Percentiles rank a stretch among this genome's conserved stretches.
Conservation (phyloP, 2,888 invertebrate species). For the Ceramica pisi region DNA sequence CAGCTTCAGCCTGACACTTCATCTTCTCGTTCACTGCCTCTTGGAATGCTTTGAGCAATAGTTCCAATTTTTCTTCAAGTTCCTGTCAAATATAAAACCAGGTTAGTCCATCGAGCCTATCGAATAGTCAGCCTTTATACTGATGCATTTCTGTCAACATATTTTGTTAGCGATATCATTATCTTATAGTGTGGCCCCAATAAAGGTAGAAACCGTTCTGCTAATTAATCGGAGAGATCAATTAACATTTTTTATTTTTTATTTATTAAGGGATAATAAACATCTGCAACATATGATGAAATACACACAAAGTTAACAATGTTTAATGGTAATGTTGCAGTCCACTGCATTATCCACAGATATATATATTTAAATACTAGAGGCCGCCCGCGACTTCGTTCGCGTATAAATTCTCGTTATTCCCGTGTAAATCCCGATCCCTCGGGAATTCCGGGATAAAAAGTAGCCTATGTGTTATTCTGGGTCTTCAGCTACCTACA, state of each 20-base stretch:
- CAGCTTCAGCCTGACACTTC: slow-evolving; percentile 98
- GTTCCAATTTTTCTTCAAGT: slow-evolving; percentile 94
- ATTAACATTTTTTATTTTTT: not conserved
- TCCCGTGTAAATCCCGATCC: too few species aligned
- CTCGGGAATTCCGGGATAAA: too few species aligned
- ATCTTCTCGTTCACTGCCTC: slow-evolving; percentile 96
- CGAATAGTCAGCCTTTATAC: not conserved
- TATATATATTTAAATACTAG: too few species aligned
- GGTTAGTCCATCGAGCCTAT: not conserved
- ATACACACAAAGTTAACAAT: too few species aligned
- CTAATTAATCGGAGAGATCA: not conserved
- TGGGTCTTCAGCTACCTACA: too few species aligned
- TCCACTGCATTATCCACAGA: too few species aligned
- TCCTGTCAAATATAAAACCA: slow-evolving; percentile 80
- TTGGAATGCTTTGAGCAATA: slow-evolving; percentile 95
- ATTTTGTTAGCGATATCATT: not conserved
- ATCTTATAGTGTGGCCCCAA: not conserved
- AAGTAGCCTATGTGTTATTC: too few species aligned
- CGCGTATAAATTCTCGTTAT: too few species aligned
- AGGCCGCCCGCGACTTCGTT: too few species aligned
- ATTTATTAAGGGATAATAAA: too few species aligned
- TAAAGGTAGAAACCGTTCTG: not conserved
- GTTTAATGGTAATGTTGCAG: too few species aligned
- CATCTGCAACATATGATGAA: too few species aligned
- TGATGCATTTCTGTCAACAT: not conserved